Percentiles rank a stretch among this genome's conserved stretches.
Evolutionary conservation across 2,888 invertebrate genomes (phyloP).

Genomic region (Cerceris ruficornis): DNA sequence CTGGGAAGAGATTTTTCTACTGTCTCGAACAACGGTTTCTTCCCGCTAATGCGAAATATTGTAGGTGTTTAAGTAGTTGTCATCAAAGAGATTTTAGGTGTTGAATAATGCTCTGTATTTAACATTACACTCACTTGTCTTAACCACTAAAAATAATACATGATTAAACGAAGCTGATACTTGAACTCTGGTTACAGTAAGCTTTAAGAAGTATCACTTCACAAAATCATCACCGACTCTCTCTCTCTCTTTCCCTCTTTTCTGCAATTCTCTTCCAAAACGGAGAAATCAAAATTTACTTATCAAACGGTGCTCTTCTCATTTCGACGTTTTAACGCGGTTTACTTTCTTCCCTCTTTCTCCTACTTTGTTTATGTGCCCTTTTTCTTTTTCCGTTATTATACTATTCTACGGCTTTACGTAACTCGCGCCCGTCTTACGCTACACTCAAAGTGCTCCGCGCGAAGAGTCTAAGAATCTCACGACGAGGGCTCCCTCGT

Average conservation of each 20-base stretch:
- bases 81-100: neutral
- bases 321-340: conserved; percentile 61
- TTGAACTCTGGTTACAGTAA: conserved; percentile 1
- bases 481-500: conserved; percentile 60
- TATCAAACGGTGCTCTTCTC: conserved; percentile 75
- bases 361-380: conserved; percentile 3
- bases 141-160: conserved; percentile 19
- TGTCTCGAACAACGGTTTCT: no score
- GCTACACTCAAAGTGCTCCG: conserved; percentile 42
- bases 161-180: conserved; percentile 19
- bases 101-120: conserved; percentile 6
- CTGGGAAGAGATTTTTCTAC: no score
- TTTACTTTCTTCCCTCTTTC: conserved; percentile 30
- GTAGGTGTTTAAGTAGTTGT: neutral
- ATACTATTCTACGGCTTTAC: conserved; percentile 56
- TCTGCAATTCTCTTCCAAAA: conserved; percentile 3
- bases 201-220: neutral
- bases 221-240: conserved; percentile 1
- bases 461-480: conserved; percentile 41
- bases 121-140: conserved; percentile 11
- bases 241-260: conserved; percentile 12
- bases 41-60: no score
- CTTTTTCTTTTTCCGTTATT: conserved; percentile 31
- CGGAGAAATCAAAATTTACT: conserved; percentile 65
- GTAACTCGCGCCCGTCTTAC: conserved; percentile 59